Evolutionary conservation across 2,888 invertebrate genomes (phyloP).

Genomic region (Entomobrya proxima): DNA sequence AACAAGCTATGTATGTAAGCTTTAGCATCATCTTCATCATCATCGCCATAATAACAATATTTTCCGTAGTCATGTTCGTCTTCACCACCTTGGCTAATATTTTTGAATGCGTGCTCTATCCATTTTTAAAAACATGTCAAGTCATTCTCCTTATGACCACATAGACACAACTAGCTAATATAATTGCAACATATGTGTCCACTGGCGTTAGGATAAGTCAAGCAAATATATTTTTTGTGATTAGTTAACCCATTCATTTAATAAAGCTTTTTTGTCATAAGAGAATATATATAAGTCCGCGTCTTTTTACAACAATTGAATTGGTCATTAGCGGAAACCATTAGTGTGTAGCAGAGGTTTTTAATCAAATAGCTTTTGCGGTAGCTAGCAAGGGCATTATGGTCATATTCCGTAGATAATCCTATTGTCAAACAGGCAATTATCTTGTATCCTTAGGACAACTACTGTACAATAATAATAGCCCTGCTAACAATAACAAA

Average conservation of each 20-base stretch:
- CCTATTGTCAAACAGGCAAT: conserved; percentile 5
- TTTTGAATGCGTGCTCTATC: no score
- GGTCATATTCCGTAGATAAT: neutral
- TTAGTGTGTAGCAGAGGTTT: conserved; percentile 23
- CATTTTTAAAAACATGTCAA: conserved; percentile 42
- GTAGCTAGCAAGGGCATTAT: conserved; percentile 36
- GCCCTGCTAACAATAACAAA: conserved; percentile 4
- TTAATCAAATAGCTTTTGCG: no score
- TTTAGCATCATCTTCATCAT: no score
- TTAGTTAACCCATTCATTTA: conserved; percentile 46
- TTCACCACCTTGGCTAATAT: no score
- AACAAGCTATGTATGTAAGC: no score
- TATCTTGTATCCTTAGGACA: conserved; percentile 19
- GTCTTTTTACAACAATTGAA: conserved; percentile 20
- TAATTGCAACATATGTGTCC: conserved; percentile 44
- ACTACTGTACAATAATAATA: neutral
- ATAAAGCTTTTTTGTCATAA: no score
- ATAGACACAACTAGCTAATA: neutral
- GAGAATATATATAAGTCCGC: no score
- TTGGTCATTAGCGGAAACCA: conserved; percentile 62
- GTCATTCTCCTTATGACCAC: conserved; percentile 55
- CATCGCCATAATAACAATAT: no score
- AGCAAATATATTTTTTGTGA: conserved; percentile 43
- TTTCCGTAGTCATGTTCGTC: no score
- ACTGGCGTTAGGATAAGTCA: no score